A percentile compares a stretch with the other conserved stretches of the same genome.
Evolutionary conservation across 2,888 invertebrate genomes (phyloP).

Genomic region (Torymus tubicola): DNA sequence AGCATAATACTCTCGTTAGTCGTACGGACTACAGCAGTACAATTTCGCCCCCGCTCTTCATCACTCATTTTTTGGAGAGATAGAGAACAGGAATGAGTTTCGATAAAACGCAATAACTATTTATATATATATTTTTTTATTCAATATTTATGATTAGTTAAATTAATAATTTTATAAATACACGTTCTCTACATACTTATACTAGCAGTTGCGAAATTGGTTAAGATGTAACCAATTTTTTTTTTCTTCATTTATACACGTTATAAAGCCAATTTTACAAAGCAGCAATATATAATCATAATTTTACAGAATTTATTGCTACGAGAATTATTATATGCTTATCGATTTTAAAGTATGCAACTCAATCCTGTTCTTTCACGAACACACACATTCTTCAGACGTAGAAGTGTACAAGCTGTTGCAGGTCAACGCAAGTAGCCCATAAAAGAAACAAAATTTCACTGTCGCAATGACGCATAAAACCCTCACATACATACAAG

Average conservation of each 20-base stretch:
- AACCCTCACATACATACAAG: constrained; percentile 52
- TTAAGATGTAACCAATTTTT: too few relatives aligned
- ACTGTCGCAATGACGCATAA: constrained; percentile 51
- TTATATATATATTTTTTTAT: constrained; percentile 41
- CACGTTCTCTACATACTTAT: too few relatives aligned
- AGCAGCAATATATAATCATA: too few relatives aligned
- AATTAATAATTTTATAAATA: not conserved
- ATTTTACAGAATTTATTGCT: too few relatives aligned
- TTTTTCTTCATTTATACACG: too few relatives aligned
- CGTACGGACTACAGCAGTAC: constrained; percentile 55
- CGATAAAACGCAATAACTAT: constrained; percentile 14
- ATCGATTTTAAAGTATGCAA: not conserved
- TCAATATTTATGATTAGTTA: constrained; percentile 3
- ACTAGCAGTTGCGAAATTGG: not conserved
- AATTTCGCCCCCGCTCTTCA: constrained; percentile 53
- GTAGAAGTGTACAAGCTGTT: constrained; percentile 62
- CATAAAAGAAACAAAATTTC: constrained; percentile 49
- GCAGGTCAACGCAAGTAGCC: constrained; percentile 64
- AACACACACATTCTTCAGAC: constrained; percentile 52
- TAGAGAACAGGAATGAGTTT: constrained; percentile 60
- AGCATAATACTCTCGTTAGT: constrained; percentile 55
- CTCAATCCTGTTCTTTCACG: constrained; percentile 57
- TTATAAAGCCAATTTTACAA: too few relatives aligned
- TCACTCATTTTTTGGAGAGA: constrained; percentile 48
- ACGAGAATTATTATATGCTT: too few relatives aligned